Base-by-base conservation (phyloP, 2,888 invertebrate genomes). In the Rhamnusium bicolor region DNA sequence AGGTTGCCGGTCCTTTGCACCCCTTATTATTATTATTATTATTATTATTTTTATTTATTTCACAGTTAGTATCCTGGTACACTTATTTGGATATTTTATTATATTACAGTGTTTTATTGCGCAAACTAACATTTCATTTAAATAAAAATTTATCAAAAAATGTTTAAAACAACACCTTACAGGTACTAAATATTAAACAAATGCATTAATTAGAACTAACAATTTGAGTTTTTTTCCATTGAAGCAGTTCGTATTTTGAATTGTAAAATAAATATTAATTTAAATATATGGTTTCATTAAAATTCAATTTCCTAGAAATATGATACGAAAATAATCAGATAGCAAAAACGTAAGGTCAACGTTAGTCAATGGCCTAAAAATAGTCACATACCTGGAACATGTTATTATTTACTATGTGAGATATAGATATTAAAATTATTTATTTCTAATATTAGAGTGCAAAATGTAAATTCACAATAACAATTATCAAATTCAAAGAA, bases 331-430 rank as follows among this genome's bases (percentile, higher is more conserved):
- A 18, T 32, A 58, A 58, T 58, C 58, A 27, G 27, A 27, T 29
- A 56, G 12, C 29, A 58, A 14, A 58, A 32, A 32, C 58, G 58
- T 32, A 18, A 29, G 58, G 32, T 16, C 32, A 32, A 58, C 14
- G 3, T 8, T 10, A 10, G 32, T 14, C 24, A 56, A 56, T 56
- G 27, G 7, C 2, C 58, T 53, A 29, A 18, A 58, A 58, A 58
- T 58, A 58, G n/a, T 29, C 8, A 32, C 4, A 3, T 58, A 58
- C 58, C 32, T 16, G 32, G 58, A 58, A 58, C 12, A 16, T n/a
- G 40, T 1, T 58, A 16, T 32, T 18, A 12, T 58, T 32, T n/a
- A n/a, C n/a, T n/a, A n/a, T n/a, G n/a, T 19, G 14, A 32, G 32
- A 58, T 18, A 6, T 58, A 19, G 10, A 58, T n/a, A 40, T 4